phyloP scores from a whole-genome alignment of 2,797 vertebrate genomes.

The Xenentodon cancila region DNA sequence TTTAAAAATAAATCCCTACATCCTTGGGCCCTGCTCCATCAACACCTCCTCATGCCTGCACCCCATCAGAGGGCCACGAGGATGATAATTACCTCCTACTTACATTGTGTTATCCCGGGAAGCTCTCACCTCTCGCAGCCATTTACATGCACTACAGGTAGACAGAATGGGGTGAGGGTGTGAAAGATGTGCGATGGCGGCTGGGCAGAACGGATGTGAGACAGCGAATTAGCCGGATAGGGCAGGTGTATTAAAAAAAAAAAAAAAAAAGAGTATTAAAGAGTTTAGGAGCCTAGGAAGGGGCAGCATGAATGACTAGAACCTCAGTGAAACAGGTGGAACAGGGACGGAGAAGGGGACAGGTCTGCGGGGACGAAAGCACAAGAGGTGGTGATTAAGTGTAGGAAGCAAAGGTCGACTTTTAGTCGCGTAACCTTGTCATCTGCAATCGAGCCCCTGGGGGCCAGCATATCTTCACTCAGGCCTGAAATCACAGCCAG shows the following conservation, averaged over 20 bases:
- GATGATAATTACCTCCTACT: conserved; percentile 57
- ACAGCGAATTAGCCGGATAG: conserved; percentile 33
- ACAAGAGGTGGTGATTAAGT: conserved; percentile 82
- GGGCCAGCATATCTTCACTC: conserved; percentile 71
- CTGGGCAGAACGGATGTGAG: conserved; percentile 36
- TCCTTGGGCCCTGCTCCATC: conserved; percentile 29
- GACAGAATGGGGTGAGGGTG: conserved; percentile 36
- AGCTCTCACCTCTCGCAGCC: conserved; percentile 47
- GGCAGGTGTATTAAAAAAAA: conserved; percentile 46
- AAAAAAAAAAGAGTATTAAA: conserved; percentile 12
- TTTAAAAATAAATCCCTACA: conserved; percentile 79
- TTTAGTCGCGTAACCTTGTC: conserved; percentile 86
- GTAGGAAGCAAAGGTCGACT: conserved; percentile 80
- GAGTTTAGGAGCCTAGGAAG: conserved; percentile 38
- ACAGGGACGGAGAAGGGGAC: conserved; percentile 30
- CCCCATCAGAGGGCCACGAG: conserved; percentile 42
- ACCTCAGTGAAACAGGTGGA: conserved; percentile 36
- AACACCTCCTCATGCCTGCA: conserved; percentile 35
- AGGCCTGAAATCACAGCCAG: conserved; percentile 67
- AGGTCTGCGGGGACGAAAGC: conserved; percentile 58
- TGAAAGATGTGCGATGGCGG: conserved; percentile 27
- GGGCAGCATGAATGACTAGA: conserved; percentile 23
- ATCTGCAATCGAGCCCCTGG: conserved; percentile 75
- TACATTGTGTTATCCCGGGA: conserved; percentile 16
- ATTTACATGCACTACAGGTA: conserved; percentile 30